phyloP scores from a whole-genome alignment of 2,797 vertebrate species.

The Pseudochaenichthys georgianus region DNA sequence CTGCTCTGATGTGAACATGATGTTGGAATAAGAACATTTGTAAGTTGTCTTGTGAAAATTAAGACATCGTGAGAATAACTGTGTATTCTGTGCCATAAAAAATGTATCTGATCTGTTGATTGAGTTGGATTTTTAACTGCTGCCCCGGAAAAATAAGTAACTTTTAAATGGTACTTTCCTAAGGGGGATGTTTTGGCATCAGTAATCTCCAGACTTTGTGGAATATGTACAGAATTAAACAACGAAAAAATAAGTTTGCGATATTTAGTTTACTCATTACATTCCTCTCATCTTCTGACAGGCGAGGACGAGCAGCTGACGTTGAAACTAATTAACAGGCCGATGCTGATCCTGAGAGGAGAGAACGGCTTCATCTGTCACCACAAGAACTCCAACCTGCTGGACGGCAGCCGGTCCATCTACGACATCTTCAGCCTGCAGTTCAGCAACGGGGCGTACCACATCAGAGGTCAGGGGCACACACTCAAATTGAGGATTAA shows the following conservation, averaged over 20 bases:
- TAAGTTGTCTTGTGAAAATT: conserved; percentile 95
- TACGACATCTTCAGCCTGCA: conserved; percentile 94
- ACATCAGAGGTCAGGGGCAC: conserved; percentile 90
- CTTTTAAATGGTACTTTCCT: conserved; percentile 91
- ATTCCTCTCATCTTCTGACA: conserved; percentile 60
- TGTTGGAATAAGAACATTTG: conserved; percentile 95
- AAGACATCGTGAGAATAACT: conserved; percentile 86
- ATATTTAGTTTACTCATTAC: conserved; percentile 68
- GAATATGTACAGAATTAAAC: conserved; percentile 96
- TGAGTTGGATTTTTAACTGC: conserved; percentile 94
- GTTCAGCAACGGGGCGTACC: conserved; percentile 93
- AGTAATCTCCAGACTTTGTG: conserved; percentile 94
- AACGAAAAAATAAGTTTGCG: conserved; percentile 80
- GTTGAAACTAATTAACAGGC: conserved; percentile 95
- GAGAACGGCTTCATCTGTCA: conserved; percentile 95
- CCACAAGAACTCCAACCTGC: conserved; percentile 92
- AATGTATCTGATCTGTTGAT: conserved; percentile 94
- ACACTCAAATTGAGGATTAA: background rate
- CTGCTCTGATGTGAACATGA: conserved; percentile 81
- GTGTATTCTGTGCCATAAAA: conserved; percentile 97
- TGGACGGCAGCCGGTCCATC: conserved; percentile 94
- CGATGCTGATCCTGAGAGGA: conserved; percentile 94
- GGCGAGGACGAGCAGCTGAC: conserved; percentile 92
- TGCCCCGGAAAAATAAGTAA: conserved; percentile 86
- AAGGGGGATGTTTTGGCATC: conserved; percentile 92